These are phyloP conservation scores for Pemphigus obesinymphae DNA, from an alignment of 1,140 invertebrate species.

Conservation along the genomic window DNA sequence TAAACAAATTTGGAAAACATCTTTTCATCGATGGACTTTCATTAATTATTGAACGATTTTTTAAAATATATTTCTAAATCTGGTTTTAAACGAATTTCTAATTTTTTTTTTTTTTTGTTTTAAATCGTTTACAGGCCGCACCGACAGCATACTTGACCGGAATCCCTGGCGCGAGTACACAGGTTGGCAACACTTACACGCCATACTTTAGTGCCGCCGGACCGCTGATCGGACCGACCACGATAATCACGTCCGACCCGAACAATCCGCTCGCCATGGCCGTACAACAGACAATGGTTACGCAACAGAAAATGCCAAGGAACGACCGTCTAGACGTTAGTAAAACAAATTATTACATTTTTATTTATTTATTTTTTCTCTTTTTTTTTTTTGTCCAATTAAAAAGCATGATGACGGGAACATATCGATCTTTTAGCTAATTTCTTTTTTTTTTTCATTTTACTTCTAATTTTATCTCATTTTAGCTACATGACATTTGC, in stretches of 20 bases:
- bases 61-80: too few species aligned
- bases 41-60: too few species aligned
- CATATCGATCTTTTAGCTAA: background rate
- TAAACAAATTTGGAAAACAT: too few species aligned
- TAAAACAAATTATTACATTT: background rate
- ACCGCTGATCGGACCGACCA: slow-evolving; percentile 74
- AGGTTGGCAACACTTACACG: slow-evolving; percentile 76
- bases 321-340: slow-evolving; percentile 93
- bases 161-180: slow-evolving; percentile 58
- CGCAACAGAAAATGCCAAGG: slow-evolving; percentile 87
- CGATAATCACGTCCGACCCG: slow-evolving; percentile 74
- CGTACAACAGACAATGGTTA: slow-evolving; percentile 76
- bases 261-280: slow-evolving; percentile 65
- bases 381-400: background rate
- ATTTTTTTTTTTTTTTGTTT: slow-evolving; percentile 7
- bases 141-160: slow-evolving; percentile 84
- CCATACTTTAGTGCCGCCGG: slow-evolving; percentile 76
- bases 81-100: too few species aligned
- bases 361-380: too few species aligned
- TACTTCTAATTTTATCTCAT: background rate
- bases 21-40: too few species aligned
- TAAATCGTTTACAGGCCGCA: slow-evolving; percentile 65
- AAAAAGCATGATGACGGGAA: background rate
- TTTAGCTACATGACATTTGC: background rate
- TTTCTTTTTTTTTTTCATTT: background rate